These are phyloP conservation scores for Dicroscelio sp. DNA, from an alignment of 2,888 invertebrate genomes.

Conservation along the genomic window DNA sequence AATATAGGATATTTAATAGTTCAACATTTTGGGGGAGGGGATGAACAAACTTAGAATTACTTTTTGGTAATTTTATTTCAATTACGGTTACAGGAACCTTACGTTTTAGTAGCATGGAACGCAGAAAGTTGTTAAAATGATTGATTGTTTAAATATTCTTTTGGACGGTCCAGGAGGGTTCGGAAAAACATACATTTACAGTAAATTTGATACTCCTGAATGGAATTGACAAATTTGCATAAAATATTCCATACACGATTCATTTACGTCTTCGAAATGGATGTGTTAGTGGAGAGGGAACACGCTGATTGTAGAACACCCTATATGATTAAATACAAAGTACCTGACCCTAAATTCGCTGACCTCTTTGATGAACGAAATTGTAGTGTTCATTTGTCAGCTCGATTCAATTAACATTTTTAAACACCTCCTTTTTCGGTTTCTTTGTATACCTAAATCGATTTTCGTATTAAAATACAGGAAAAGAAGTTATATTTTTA, in stretches of 20 bases:
- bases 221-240: constrained; percentile 53
- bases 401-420: constrained; percentile 66
- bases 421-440: too few relatives aligned
- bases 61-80: too few relatives aligned
- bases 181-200: too few relatives aligned
- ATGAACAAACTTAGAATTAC: too few relatives aligned
- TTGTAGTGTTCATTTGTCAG: constrained; percentile 71
- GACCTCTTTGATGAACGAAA: constrained; percentile 74
- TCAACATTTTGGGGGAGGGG: too few relatives aligned
- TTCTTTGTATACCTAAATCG: not conserved
- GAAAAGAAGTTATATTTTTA: not conserved
- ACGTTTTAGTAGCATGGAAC: too few relatives aligned
- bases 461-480: not conserved
- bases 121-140: too few relatives aligned
- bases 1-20: too few relatives aligned
- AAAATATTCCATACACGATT: constrained; percentile 69
- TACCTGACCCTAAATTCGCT: constrained; percentile 73
- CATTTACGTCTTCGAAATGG: constrained; percentile 52
- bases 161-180: too few relatives aligned
- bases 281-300: constrained; percentile 53
- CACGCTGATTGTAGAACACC: constrained; percentile 68
- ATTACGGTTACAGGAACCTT: too few relatives aligned
- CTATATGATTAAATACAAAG: constrained; percentile 75
- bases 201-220: constrained; percentile 45
- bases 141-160: too few relatives aligned